Conservation (phyloP, 2,888 invertebrate genomes). For the Agriopis aurantiaria region DNA sequence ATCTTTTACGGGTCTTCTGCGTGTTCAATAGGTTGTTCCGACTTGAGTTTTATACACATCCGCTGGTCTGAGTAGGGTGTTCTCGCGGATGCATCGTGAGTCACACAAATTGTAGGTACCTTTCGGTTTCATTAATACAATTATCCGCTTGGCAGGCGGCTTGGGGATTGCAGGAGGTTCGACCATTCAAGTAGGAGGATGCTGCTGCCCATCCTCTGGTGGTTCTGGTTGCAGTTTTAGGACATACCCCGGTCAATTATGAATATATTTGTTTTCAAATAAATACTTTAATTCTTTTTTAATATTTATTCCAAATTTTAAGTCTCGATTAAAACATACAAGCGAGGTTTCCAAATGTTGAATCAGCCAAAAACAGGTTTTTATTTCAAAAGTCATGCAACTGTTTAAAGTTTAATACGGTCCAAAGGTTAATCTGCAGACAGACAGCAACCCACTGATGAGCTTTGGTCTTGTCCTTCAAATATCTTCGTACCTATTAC, state of each 20-base stretch:
- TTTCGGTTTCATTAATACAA: no score
- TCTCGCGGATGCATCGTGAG: background rate
- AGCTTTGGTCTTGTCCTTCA: background rate
- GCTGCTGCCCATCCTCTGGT: no score
- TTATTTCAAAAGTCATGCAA: conserved; percentile 1
- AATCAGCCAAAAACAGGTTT: conserved; percentile 2
- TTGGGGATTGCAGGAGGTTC: no score
- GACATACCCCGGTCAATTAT: no score
- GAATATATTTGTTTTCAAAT: no score
- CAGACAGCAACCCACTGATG: background rate
- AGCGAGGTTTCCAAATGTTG: background rate
- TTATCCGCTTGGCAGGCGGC: no score
- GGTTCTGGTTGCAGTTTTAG: no score
- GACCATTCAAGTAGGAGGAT: no score
- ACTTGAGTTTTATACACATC: background rate
- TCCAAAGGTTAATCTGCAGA: conserved; percentile 5
- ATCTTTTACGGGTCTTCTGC: background rate
- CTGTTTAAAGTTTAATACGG: background rate
- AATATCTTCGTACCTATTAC: background rate
- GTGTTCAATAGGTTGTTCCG: background rate
- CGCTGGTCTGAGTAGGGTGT: background rate
- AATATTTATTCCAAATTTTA: no score
- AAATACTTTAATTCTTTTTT: no score
- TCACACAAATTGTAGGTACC: background rate
- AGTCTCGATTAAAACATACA: no score